phyloP scores from a whole-genome alignment of 2,888 invertebrate species.

The Amphiduros pacificus region DNA sequence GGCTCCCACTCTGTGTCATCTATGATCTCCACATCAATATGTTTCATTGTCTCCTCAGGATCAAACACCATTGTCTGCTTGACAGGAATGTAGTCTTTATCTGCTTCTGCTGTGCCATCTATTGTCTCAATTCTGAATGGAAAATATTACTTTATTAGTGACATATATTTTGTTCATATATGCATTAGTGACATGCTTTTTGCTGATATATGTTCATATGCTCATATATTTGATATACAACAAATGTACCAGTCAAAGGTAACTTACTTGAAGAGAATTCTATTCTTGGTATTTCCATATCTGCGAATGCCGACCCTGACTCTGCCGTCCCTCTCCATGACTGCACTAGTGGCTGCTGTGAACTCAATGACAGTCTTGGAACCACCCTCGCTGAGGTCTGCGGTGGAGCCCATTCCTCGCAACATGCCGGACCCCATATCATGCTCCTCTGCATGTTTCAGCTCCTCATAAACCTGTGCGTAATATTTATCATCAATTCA shows the following conservation, averaged over 20 bases:
- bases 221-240: too few species aligned
- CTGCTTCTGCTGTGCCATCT: slow-evolving; percentile 65
- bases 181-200: background rate
- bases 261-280: slow-evolving; percentile 61
- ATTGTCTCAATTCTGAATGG: slow-evolving; percentile 57
- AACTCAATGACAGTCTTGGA: slow-evolving; percentile 64
- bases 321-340: slow-evolving; percentile 63
- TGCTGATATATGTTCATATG: too few species aligned
- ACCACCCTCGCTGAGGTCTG: slow-evolving; percentile 49
- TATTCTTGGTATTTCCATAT: slow-evolving; percentile 61
- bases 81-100: slow-evolving; percentile 64
- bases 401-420: slow-evolving; percentile 25
- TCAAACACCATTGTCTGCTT: slow-evolving; percentile 64
- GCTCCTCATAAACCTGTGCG: slow-evolving; percentile 13
- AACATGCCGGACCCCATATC: background rate
- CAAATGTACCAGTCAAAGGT: too few species aligned
- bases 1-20: slow-evolving; percentile 68
- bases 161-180: background rate
- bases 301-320: slow-evolving; percentile 62
- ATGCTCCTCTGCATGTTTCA: slow-evolving; percentile 7
- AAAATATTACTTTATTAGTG: too few species aligned
- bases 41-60: slow-evolving; percentile 62
- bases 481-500: too few species aligned
- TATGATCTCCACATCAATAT: slow-evolving; percentile 63
- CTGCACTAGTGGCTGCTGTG: slow-evolving; percentile 63